Evolutionary conservation across 2,888 invertebrate species (phyloP), one percentile per base, ranked within the genome.

Genomic region (Calameuta filiformis): DNA sequence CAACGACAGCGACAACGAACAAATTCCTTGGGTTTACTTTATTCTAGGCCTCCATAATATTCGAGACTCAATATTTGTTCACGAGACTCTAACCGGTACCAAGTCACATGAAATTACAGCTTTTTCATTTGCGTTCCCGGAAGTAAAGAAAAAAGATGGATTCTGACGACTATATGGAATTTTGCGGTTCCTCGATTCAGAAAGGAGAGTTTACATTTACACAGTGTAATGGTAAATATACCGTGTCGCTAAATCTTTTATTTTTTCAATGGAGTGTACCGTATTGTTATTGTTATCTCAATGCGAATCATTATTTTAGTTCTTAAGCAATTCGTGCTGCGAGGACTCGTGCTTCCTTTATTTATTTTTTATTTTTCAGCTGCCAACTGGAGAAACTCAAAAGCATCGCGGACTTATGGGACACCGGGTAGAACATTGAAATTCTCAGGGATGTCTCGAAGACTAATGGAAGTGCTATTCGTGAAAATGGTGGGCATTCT

Each of bases 391-490:
- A 56, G 56, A 56, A 3, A 56, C 56, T 56, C 23, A 9, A 56
- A 56, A 40, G 40, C 40, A 2, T 15, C 40, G 15, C 2, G 23
- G 56, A 56, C 23, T 81, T 37, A 73, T 78, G 76, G 76, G 74
- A 69, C 76, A 71, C 76, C 73, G 79, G 84, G 81, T 82, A 68
- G 81, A 83, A 80, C 84, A 82, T 79, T 79, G 83, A 85, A 81
- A 86, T 86, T 85, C 83, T 78, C 74, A 35, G 73, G 68, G 77
- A 77, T 75, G 80, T 75, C 71, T 74, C 73, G 85, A 78, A 83
- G 86, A 85, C 84, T 85, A 83, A 85, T 86, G 85, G 81, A 81
- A 75, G 71, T 74, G 75, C 79, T 81, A 76, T 78, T 73, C 69
- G 75, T 77, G 75, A 68, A 84, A 86, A 84, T 81, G 82, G 81